Percentiles rank a stretch among this genome's conserved stretches.
Evolutionary conservation across 2,113 vertebrate species (phyloP).

Genomic region (Dendrocopos noguchii): DNA sequence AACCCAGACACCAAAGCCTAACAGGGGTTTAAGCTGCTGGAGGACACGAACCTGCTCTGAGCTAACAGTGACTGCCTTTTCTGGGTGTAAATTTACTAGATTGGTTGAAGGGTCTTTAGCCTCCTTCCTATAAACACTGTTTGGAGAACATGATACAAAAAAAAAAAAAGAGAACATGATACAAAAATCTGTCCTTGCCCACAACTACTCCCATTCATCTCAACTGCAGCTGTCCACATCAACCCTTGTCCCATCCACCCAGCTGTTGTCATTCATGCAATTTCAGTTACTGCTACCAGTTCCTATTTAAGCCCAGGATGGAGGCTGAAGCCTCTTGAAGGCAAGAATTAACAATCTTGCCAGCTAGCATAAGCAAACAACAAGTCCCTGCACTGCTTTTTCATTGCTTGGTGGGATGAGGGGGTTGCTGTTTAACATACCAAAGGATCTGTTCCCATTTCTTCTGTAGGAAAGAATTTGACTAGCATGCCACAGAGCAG

Average conservation of each 20-base stretch:
- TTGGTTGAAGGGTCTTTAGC: neutral
- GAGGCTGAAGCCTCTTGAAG: neutral
- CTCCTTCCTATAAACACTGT: neutral
- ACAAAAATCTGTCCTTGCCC: neutral
- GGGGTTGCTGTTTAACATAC: neutral
- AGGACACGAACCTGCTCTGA: neutral
- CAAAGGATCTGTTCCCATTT: neutral
- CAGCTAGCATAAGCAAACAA: neutral
- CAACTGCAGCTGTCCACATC: neutral
- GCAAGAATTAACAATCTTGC: neutral
- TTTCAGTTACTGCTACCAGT: neutral
- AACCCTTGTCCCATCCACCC: neutral
- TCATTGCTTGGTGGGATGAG: neutral
- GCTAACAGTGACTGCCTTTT: neutral
- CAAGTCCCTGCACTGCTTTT: neutral
- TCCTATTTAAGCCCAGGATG: neutral
- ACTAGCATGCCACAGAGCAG: neutral
- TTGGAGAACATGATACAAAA: neutral
- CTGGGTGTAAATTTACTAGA: neutral
- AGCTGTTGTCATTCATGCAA: neutral
- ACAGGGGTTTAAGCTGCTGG: neutral
- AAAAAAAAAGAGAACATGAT: neutral
- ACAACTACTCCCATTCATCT: neutral
- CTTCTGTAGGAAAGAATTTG: slow-evolving; percentile 30
- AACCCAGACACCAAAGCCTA: neutral